These are phyloP conservation scores for Lycia hirtaria DNA, from an alignment of 2,888 invertebrate genomes.

Conservation along the genomic window DNA sequence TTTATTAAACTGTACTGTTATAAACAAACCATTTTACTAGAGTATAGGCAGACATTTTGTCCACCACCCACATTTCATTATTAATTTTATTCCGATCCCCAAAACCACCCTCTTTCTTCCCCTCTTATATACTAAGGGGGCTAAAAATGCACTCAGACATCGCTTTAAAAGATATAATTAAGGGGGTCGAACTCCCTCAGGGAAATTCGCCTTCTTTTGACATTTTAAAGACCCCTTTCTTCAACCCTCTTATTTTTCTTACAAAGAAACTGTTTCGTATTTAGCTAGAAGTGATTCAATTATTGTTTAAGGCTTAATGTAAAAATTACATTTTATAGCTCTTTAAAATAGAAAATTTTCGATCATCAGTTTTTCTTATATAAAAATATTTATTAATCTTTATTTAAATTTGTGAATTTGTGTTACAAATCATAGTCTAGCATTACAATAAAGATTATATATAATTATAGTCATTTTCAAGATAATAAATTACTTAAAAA, in stretches of 20 bases:
- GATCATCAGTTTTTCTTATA: too few species aligned
- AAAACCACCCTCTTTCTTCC: constrained; percentile 50
- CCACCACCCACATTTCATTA: constrained; percentile 36
- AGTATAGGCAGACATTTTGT: constrained; percentile 36
- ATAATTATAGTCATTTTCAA: too few species aligned
- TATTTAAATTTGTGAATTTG: too few species aligned
- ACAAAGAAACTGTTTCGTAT: constrained; percentile 19
- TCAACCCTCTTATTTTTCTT: constrained; percentile 46
- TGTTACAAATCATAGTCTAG: too few species aligned
- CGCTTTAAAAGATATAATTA: constrained; percentile 85
- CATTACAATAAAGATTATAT: too few species aligned
- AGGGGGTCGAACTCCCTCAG: constrained; percentile 74
- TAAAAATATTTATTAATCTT: too few species aligned
- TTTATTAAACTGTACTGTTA: too few species aligned
- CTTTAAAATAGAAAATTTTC: too few species aligned
- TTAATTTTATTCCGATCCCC: constrained; percentile 45
- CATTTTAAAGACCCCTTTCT: constrained; percentile 82
- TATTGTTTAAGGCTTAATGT: too few species aligned
- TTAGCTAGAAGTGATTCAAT: constrained; percentile 37
- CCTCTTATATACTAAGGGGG: constrained; percentile 60
- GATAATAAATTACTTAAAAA: too few species aligned
- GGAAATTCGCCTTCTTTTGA: constrained; percentile 83
- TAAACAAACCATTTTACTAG: background rate
- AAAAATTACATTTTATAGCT: too few species aligned
- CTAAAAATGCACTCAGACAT: constrained; percentile 83